Evolutionary conservation across 2,113 vertebrate species (phyloP), one percentile per base, ranked within the genome.

Genomic region (Labrus mixtus): DNA sequence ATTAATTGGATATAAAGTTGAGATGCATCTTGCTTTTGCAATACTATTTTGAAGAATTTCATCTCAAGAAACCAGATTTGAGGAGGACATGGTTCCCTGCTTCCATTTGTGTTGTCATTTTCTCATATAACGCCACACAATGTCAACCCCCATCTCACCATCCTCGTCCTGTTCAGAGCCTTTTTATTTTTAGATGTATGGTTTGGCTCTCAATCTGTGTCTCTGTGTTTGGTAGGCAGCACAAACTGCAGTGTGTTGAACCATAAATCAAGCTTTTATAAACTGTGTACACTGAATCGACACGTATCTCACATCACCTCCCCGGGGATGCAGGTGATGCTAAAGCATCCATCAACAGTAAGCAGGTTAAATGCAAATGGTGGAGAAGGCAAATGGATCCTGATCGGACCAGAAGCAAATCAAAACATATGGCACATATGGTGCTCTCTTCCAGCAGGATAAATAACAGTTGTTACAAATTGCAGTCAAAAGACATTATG

Each of bases 301-400:
- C 80, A 83, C 48, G 57, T 37, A 76, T 70, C 75, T 81, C 77
- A 75, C 66, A 69, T 76, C 68, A 53, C 9, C 43, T 84, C 83
- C 43, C 71, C 6, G 10, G 63, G 65, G 63, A 72, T 33, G 22
- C 15, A 23, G 20, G 54, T 54, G 51, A 73, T 50, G 50, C 57
- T 33, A 39, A 78, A 63, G 65, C 71, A 87, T 83, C 69, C 45
- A 85, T 87, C 87, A 85, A 60, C 62, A 68, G 45, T 60, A 54
- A 62, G 17, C 50, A 55, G 83, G 78, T 79, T 77, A 74, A 72
- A 77, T 68, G 50, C 69, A 79, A 91, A 88, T 62, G 43, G 29
- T 45, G 36, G 15, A 46, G 55, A 61, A 62, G 67, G 79, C 12
- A 79, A 79, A 79, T 75, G 60, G 70, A 71, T 85, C 39, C 62